These are phyloP conservation scores for Callipepla californica DNA, from an alignment of 2,113 vertebrate species.

Conservation along the genomic window DNA sequence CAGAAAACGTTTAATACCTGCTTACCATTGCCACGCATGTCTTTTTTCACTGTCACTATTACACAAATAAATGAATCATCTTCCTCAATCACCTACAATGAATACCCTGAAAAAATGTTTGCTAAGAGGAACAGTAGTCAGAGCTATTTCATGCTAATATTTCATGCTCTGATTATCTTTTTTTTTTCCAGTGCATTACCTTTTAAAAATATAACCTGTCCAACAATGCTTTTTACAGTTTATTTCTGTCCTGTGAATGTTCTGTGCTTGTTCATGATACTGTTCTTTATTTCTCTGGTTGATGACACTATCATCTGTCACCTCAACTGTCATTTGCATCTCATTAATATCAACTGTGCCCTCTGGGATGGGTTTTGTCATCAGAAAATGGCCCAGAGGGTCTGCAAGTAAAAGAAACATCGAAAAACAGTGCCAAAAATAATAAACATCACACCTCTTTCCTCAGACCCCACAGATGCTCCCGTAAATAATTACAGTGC, in stretches of 20 bases:
- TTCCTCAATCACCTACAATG: background rate
- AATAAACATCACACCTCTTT: background rate
- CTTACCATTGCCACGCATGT: background rate
- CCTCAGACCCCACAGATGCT: constrained; percentile 30
- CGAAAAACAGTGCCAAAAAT: constrained; percentile 36
- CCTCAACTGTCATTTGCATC: constrained; percentile 67
- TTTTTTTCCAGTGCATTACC: constrained; percentile 49
- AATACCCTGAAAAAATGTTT: background rate
- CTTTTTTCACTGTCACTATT: constrained; percentile 31
- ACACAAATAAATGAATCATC: constrained; percentile 50
- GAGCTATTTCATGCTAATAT: constrained; percentile 55
- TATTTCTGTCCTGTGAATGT: constrained; percentile 4
- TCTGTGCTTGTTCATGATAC: constrained; percentile 50
- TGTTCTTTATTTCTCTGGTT: constrained; percentile 33
- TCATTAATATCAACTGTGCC: constrained; percentile 58
- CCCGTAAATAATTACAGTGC: background rate
- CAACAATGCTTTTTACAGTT: background rate
- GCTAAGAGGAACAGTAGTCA: constrained; percentile 23
- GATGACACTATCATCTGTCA: constrained; percentile 62
- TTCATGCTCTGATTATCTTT: constrained; percentile 62
- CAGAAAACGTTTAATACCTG: constrained; percentile 12
- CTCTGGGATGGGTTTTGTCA: constrained; percentile 54
- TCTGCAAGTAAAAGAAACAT: constrained; percentile 38
- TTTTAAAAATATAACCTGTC: background rate
- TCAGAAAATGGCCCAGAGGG: constrained; percentile 47